phyloP scores from a whole-genome alignment of 2,113 vertebrate genomes.

The Nothobranchius furzeri region DNA sequence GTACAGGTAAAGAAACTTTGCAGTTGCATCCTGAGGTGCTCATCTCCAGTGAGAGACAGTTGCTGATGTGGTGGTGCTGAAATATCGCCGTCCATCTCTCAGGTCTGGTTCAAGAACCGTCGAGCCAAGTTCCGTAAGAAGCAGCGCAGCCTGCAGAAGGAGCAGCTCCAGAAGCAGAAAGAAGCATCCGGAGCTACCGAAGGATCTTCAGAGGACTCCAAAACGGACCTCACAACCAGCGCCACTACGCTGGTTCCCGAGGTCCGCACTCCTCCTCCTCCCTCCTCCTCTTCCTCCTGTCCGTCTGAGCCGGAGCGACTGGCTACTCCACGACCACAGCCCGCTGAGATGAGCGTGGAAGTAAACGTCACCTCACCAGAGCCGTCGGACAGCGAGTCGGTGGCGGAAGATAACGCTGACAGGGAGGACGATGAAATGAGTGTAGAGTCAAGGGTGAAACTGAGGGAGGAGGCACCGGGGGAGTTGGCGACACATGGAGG shows the following conservation, averaged over 20 bases:
- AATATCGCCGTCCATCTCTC: constrained; percentile 1
- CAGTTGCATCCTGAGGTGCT: neutral
- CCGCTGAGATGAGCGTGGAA: constrained; percentile 82
- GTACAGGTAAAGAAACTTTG: constrained; percentile 85
- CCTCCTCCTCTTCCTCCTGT: constrained; percentile 69
- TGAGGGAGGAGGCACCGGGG: constrained; percentile 78
- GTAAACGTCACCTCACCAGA: constrained; percentile 93
- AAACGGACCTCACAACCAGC: constrained; percentile 40
- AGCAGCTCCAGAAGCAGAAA: constrained; percentile 97
- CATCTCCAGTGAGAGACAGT: too few relatives aligned
- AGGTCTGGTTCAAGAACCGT: constrained; percentile 99
- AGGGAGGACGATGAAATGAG: constrained; percentile 83
- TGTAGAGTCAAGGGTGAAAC: constrained; percentile 45
- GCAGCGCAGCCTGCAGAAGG: constrained; percentile 97
- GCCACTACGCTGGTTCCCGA: constrained; percentile 61
- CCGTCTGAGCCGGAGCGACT: constrained; percentile 78
- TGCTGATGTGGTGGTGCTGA: too few relatives aligned
- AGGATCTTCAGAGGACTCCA: constrained; percentile 80
- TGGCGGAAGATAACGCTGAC: constrained; percentile 88
- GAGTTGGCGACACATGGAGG: constrained; percentile 79
- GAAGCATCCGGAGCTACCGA: constrained; percentile 79
- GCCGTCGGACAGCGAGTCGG: constrained; percentile 92
- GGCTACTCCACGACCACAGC: constrained; percentile 68
- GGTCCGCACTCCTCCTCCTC: constrained; percentile 72
- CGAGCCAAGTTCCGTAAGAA: constrained; percentile 99